Conservation (phyloP, 2,888 invertebrate genomes). For the Choreutis nemorana region DNA sequence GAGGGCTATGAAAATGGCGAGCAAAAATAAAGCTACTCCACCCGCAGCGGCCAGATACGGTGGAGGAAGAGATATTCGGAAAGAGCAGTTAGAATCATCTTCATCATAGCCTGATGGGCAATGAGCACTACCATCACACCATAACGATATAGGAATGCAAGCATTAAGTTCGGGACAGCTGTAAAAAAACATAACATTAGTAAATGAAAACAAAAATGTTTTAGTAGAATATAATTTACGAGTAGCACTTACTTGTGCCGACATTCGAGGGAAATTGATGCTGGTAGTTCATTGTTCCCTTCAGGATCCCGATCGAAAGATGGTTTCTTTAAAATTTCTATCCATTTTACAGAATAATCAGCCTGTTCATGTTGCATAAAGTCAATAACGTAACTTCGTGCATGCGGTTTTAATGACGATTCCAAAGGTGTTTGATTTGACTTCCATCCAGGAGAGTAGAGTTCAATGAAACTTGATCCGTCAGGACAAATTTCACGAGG, state of each 20-base stretch:
- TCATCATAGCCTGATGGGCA: constrained; percentile 86
- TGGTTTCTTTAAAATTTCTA: constrained; percentile 77
- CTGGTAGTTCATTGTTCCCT: constrained; percentile 54
- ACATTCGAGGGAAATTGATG: constrained; percentile 68
- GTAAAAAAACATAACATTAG: constrained; percentile 19
- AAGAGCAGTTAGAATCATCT: constrained; percentile 78
- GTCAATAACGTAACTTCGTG: constrained; percentile 77
- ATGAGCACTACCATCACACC: constrained; percentile 82
- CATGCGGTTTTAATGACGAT: constrained; percentile 60
- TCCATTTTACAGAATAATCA: constrained; percentile 79
- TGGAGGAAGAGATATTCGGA: constrained; percentile 72
- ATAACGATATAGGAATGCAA: constrained; percentile 78
- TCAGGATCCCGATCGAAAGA: constrained; percentile 53
- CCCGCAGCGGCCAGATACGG: constrained; percentile 72
- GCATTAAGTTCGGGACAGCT: constrained; percentile 84
- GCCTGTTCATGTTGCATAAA: constrained; percentile 78
- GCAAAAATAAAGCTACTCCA: constrained; percentile 69
- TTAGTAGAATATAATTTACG: constrained; percentile 5
- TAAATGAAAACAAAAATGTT: constrained; percentile 4
- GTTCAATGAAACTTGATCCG: constrained; percentile 62
- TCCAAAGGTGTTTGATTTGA: constrained; percentile 48
- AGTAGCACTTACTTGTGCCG: constrained; percentile 73
- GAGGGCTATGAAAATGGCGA: constrained; percentile 64
- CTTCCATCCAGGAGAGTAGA: constrained; percentile 78
- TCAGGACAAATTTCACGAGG: constrained; percentile 74